A percentile compares a stretch with the other conserved stretches of the same genome.
Conservation (phyloP, 2,113 vertebrate genomes). For the Nothoprocta perdicaria region DNA sequence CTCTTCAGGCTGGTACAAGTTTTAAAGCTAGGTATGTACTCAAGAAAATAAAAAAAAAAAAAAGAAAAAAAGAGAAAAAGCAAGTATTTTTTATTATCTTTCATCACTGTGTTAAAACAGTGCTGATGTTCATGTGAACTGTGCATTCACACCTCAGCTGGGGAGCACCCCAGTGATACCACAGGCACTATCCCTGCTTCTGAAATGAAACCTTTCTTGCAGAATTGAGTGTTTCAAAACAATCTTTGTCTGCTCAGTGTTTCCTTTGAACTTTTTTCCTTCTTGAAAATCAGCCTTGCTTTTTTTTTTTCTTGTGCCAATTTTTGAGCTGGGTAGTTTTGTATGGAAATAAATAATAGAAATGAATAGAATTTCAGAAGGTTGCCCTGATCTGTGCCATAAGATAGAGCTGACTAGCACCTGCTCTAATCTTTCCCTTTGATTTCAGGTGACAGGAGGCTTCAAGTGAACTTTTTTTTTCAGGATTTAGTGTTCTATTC, state of each 20-base stretch:
- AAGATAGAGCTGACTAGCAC: not conserved
- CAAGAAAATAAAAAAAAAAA: too few species aligned
- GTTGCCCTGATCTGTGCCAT: too few species aligned
- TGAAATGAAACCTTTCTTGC: accelerated
- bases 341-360: not conserved
- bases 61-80: too few species aligned
- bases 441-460: not conserved
- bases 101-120: not conserved
- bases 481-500: not conserved
- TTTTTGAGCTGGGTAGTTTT: not conserved
- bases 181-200: not conserved
- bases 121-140: too few species aligned
- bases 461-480: not conserved
- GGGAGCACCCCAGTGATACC: not conserved
- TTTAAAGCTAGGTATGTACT: not conserved
- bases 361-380: not conserved
- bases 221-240: not conserved
- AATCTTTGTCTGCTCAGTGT: not conserved
- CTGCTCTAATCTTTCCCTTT: not conserved
- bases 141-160: too few species aligned
- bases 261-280: not conserved
- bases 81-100: not conserved
- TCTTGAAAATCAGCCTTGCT: not conserved
- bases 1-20: not conserved
- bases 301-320: not conserved